Percentiles rank a stretch among this genome's conserved stretches.
phyloP scores from a whole-genome alignment of 2,797 vertebrate species.

The Eulemur coronatus region DNA sequence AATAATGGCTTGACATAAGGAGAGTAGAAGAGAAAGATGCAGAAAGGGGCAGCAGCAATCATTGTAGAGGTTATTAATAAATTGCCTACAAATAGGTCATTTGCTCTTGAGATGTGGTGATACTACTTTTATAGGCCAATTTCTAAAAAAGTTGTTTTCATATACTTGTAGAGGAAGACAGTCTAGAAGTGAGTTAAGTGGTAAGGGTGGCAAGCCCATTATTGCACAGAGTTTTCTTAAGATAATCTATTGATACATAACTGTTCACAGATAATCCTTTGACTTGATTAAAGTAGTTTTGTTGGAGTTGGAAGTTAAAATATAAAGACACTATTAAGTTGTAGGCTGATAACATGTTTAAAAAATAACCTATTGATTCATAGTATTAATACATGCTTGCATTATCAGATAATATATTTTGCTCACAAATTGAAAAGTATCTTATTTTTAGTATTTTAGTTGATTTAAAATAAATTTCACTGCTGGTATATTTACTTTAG shows the following conservation, averaged over 20 bases:
- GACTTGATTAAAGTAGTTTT: background rate
- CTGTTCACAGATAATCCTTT: background rate
- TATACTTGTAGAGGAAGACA: background rate
- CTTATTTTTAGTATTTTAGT: background rate
- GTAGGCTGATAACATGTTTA: background rate
- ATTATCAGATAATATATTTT: conserved; percentile 3
- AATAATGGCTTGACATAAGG: background rate
- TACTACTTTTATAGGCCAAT: background rate
- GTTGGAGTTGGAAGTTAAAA: background rate
- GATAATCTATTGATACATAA: background rate
- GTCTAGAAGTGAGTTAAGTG: background rate
- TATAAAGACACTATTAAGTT: background rate
- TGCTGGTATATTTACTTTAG: background rate
- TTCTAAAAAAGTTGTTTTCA: background rate
- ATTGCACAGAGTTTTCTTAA: background rate
- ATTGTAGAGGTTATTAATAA: background rate
- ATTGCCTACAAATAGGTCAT: background rate
- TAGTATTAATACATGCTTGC: background rate
- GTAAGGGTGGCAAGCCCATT: background rate
- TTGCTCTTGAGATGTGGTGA: background rate
- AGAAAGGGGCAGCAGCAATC: background rate
- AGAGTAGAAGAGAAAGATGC: background rate
- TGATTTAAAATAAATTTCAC: conserved; percentile 8
- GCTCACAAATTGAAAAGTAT: conserved; percentile 11
- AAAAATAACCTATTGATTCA: background rate